Percentiles rank a stretch among this genome's conserved stretches.
Evolutionary conservation across 2,888 invertebrate genomes (phyloP).

Genomic region (Drosophila rubida): DNA sequence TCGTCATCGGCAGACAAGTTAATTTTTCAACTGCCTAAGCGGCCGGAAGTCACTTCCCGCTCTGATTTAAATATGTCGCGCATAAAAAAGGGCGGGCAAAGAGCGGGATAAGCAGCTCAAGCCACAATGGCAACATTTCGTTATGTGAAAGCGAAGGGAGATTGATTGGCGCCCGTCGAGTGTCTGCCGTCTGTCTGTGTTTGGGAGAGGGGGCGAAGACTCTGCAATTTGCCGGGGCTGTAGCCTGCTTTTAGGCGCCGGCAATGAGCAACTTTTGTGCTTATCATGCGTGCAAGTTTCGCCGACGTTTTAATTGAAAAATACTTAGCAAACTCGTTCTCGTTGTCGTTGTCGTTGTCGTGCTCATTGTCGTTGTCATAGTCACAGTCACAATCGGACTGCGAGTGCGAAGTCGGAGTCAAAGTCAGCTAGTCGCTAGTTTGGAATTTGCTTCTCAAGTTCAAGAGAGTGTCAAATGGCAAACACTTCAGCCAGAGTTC

Average conservation of each 20-base stretch:
- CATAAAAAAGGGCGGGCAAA: conserved; percentile 22
- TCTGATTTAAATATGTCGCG: conserved; percentile 78
- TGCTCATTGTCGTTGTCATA: conserved; percentile 15
- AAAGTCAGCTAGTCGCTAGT: neutral
- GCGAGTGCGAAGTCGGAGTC: neutral
- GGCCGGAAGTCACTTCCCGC: conserved; percentile 60
- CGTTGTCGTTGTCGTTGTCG: conserved; percentile 13
- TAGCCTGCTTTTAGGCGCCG: conserved; percentile 68
- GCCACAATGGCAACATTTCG: conserved; percentile 53
- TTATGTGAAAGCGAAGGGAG: conserved; percentile 56
- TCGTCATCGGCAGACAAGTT: conserved; percentile 66
- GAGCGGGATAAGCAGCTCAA: conserved; percentile 11
- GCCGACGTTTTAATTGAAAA: conserved; percentile 77
- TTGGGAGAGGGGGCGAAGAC: conserved; percentile 1
- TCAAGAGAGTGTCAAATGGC: conserved; percentile 74
- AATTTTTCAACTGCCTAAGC: conserved; percentile 79
- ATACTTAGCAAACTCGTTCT: conserved; percentile 69
- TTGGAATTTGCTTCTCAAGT: conserved; percentile 39
- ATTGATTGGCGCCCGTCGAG: conserved; percentile 70
- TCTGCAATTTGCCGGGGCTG: too few relatives aligned
- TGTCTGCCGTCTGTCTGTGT: conserved; percentile 13
- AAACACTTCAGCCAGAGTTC: conserved; percentile 46
- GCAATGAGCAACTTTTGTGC: conserved; percentile 74
- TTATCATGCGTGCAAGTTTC: conserved; percentile 76
- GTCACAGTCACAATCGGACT: neutral